phyloP scores from a whole-genome alignment of 2,797 vertebrate genomes.

The Carcharodon carcharias region DNA sequence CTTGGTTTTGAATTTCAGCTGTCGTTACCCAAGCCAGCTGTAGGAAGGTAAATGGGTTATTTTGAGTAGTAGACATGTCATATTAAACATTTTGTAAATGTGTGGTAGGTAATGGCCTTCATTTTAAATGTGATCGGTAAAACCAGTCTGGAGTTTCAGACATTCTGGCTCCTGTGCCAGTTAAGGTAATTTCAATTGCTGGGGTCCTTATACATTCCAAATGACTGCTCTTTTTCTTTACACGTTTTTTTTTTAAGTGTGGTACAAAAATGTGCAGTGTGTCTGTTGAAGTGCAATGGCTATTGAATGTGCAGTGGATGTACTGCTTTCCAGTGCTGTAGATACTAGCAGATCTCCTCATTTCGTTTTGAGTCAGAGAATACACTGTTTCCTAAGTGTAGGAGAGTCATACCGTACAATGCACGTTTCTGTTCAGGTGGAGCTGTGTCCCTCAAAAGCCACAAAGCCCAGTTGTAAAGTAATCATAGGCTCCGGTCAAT shows the following conservation, averaged over 20 bases:
- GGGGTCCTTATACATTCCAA: not conserved
- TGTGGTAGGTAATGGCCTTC: constrained; percentile 4
- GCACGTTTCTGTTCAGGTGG: not conserved
- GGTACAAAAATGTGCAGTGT: not conserved
- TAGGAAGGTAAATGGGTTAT: not conserved
- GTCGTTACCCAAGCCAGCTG: not conserved
- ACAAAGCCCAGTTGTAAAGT: constrained; percentile 5
- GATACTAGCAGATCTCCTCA: not conserved
- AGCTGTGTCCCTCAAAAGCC: not conserved
- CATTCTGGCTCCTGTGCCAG: constrained; percentile 3
- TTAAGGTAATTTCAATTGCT: not conserved
- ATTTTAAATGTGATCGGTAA: not conserved
- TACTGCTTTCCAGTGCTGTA: not conserved
- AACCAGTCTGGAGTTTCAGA: not conserved
- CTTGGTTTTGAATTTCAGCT: constrained; percentile 20
- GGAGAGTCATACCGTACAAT: not conserved
- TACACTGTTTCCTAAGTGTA: not conserved
- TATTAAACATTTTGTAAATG: constrained; percentile 18
- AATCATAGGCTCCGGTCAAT: not conserved
- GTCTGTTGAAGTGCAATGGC: not conserved
- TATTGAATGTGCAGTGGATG: not conserved
- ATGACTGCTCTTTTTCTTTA: not conserved
- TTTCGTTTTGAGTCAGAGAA: not conserved
- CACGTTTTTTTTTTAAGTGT: not conserved
- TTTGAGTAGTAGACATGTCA: constrained; percentile 22